These are phyloP conservation scores for Syngnathus rostellatus DNA, from an alignment of 2,797 vertebrate genomes.

Conservation along the genomic window DNA sequence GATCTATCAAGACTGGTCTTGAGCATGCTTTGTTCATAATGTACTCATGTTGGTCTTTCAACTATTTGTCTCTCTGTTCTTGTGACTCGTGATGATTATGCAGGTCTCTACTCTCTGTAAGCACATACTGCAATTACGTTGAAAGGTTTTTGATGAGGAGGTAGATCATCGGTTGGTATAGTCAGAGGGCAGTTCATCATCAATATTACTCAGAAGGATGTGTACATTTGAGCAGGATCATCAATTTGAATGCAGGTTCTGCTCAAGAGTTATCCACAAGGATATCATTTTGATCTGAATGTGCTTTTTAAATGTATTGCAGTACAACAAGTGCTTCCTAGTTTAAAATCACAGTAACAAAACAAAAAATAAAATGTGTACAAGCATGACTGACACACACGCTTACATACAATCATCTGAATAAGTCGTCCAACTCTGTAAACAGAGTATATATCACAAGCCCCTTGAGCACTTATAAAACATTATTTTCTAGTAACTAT, in stretches of 20 bases:
- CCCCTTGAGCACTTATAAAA: too few relatives aligned
- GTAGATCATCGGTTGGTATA: constrained; percentile 47
- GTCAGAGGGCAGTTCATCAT: neutral
- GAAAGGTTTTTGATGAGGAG: constrained; percentile 47
- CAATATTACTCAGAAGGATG: neutral
- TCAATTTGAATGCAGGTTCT: neutral
- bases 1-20: neutral
- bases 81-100: constrained; percentile 1
- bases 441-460: too few relatives aligned
- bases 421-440: too few relatives aligned
- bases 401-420: too few relatives aligned
- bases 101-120: constrained; percentile 22
- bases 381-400: too few relatives aligned
- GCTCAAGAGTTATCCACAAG: neutral
- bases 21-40: neutral
- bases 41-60: too few relatives aligned
- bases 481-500: too few relatives aligned
- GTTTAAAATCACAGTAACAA: too few relatives aligned
- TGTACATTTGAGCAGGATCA: neutral
- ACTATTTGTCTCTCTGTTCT: neutral
- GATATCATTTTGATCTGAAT: neutral
- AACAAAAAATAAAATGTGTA: too few relatives aligned
- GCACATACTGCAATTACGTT: constrained; percentile 35
- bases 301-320: neutral
- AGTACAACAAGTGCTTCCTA: neutral